Evolutionary conservation across 2,113 vertebrate genomes (phyloP).

Genomic region (human (Homo sapiens)): GRCh38 chr5:116667001-116667500

Average conservation of each 20-base stretch:
- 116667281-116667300: background rate
- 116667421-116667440: background rate
- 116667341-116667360: background rate
- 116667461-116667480: background rate
- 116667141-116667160: background rate
- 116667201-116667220: background rate
- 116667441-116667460: background rate
- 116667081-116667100: background rate
- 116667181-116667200: background rate
- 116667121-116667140: background rate
- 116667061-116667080: background rate
- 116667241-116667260: background rate
- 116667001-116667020: background rate
- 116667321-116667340: constrained; percentile 1
- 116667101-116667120: too few species aligned
- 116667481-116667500: background rate
- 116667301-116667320: background rate
- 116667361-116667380: background rate
- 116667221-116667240: background rate
- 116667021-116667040: background rate
- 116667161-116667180: background rate
- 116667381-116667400: background rate
- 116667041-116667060: background rate
- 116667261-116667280: background rate
- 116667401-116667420: background rate